Conservation (phyloP, 2,113 vertebrate genomes). For the Amphilophus citrinellus region DNA sequence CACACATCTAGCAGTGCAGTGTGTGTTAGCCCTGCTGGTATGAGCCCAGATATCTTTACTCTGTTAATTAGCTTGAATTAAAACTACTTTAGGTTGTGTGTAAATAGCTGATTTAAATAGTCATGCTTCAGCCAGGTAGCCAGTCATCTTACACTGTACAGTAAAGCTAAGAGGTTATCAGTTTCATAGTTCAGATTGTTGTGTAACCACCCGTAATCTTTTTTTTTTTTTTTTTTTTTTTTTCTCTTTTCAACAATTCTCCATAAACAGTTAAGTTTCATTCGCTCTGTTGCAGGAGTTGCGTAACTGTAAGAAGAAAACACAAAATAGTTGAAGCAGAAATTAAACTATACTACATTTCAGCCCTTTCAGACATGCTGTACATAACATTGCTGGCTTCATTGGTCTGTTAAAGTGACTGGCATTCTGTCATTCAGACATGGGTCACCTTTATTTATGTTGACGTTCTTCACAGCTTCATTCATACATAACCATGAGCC, state of each 20-base stretch:
- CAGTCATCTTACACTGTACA: slow-evolving; percentile 46
- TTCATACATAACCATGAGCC: not conserved
- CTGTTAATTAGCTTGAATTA: slow-evolving; percentile 63
- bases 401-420: not conserved
- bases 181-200: slow-evolving; percentile 49
- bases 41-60: slow-evolving; percentile 72
- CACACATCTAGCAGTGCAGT: slow-evolving; percentile 51
- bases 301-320: slow-evolving; percentile 32
- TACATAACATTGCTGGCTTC: not conserved
- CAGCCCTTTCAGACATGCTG: slow-evolving; percentile 11
- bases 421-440: not conserved
- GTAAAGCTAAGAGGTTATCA: slow-evolving; percentile 45
- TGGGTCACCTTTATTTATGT: not conserved
- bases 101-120: slow-evolving; percentile 64
- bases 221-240: not conserved
- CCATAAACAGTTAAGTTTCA: slow-evolving; percentile 9
- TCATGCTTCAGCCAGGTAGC: slow-evolving; percentile 44
- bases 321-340: slow-evolving; percentile 23
- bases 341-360: slow-evolving; percentile 46
- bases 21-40: slow-evolving; percentile 76
- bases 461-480: not conserved
- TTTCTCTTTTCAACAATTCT: not conserved
- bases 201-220: slow-evolving; percentile 38
- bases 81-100: slow-evolving; percentile 65
- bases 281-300: slow-evolving; percentile 10